Evolutionary conservation across 2,113 vertebrate genomes (phyloP).

Genomic region (Rhynchomys soricoides): DNA sequence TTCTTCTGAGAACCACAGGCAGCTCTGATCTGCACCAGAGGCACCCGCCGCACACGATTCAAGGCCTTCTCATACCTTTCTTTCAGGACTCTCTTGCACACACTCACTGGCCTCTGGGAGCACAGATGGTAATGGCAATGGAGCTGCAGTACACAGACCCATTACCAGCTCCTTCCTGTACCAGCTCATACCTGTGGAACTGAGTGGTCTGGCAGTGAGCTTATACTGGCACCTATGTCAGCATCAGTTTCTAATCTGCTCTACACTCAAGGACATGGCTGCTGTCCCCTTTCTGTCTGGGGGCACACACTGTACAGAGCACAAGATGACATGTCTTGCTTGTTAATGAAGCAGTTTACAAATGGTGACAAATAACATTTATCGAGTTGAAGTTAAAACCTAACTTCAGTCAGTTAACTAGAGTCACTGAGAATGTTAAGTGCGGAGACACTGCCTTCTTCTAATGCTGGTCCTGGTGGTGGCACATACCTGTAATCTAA

Average conservation of each 20-base stretch:
- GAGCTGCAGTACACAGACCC: background rate
- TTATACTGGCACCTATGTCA: rapidly evolving
- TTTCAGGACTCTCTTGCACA: background rate
- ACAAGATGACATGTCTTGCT: background rate
- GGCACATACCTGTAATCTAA: background rate
- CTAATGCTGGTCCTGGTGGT: background rate
- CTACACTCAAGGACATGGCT: background rate
- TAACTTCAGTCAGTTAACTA: background rate
- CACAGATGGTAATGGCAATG: background rate
- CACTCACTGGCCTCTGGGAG: background rate
- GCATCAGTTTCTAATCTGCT: background rate
- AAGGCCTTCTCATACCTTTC: background rate
- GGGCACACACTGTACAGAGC: background rate
- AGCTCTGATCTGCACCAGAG: background rate
- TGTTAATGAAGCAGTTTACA: background rate
- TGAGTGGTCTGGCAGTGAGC: background rate
- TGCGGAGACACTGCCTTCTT: background rate
- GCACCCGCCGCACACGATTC: background rate
- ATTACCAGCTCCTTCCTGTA: background rate
- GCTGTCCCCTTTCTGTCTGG: background rate
- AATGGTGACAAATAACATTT: background rate
- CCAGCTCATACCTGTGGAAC: background rate
- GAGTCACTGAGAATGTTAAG: background rate
- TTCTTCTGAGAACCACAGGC: background rate
- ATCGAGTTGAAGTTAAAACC: background rate